A percentile compares a stretch with the other conserved stretches of the same genome.
phyloP scores from a whole-genome alignment of 1,140 invertebrate genomes.

The Teleogryllus occipitalis region DNA sequence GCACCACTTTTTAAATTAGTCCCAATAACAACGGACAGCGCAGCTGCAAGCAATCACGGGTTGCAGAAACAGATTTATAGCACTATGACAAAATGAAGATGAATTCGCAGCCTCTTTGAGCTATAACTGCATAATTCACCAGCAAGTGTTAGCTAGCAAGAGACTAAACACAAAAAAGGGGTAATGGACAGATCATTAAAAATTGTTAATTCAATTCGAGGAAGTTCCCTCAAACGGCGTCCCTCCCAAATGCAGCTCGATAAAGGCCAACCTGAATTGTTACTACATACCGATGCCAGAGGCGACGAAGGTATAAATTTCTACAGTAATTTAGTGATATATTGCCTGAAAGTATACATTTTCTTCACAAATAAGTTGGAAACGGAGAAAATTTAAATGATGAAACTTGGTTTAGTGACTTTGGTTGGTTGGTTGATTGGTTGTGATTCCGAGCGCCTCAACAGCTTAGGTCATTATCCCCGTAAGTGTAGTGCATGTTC shows the following conservation, averaged over 20 bases:
- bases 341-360: constrained; percentile 14
- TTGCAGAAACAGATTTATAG: constrained; percentile 29
- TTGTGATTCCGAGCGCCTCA: no score
- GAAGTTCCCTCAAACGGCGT: constrained; percentile 24
- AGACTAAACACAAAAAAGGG: no score
- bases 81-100: constrained; percentile 29
- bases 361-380: constrained; percentile 18
- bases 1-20: no score
- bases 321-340: constrained; percentile 19
- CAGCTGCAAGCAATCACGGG: constrained; percentile 30
- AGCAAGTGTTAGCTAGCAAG: constrained; percentile 29
- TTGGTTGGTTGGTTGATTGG: no score
- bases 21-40: constrained; percentile 32
- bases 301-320: constrained; percentile 17
- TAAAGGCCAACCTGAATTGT: constrained; percentile 25
- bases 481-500: no score
- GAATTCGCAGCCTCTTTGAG: constrained; percentile 30
- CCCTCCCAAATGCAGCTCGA: constrained; percentile 24
- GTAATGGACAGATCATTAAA: no score
- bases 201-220: no score
- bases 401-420: constrained; percentile 23
- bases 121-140: constrained; percentile 33
- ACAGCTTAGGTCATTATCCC: no score
- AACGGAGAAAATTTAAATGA: constrained; percentile 23
- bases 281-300: constrained; percentile 23